These are phyloP conservation scores for Micrasema longulum DNA, from an alignment of 1,140 invertebrate genomes.

Conservation along the genomic window DNA sequence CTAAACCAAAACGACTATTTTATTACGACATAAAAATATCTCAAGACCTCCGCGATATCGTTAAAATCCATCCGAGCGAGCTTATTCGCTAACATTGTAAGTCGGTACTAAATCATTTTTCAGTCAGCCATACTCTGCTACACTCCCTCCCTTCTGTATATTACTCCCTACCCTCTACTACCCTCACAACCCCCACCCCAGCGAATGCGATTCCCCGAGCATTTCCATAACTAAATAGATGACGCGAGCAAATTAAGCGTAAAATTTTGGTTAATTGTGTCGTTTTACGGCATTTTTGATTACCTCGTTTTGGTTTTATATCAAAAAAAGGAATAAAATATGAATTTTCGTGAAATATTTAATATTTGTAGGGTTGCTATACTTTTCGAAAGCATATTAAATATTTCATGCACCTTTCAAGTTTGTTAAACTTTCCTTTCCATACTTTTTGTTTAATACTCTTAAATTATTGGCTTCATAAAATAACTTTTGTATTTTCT, in stretches of 20 bases:
- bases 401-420: no score
- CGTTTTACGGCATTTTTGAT: slow-evolving; percentile 16
- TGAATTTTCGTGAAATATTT: slow-evolving; percentile 17
- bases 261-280: slow-evolving; percentile 27
- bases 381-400: no score
- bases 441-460: no score
- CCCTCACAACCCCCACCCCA: background rate
- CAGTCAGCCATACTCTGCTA: background rate
- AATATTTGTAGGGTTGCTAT: background rate
- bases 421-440: no score
- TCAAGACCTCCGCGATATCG: slow-evolving; percentile 36
- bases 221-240: slow-evolving; percentile 19
- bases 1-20: slow-evolving; percentile 45
- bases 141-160: no score
- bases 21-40: slow-evolving; percentile 48
- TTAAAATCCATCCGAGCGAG: slow-evolving; percentile 36
- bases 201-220: slow-evolving; percentile 6
- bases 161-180: no score
- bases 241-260: slow-evolving; percentile 23
- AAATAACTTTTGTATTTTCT: no score
- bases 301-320: slow-evolving; percentile 29
- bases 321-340: slow-evolving; percentile 6
- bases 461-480: no score
- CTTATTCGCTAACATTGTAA: slow-evolving; percentile 14
- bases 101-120: background rate